These are phyloP conservation scores for Xyrichtys novacula DNA, from an alignment of 2,797 vertebrate species.

Conservation along the genomic window DNA sequence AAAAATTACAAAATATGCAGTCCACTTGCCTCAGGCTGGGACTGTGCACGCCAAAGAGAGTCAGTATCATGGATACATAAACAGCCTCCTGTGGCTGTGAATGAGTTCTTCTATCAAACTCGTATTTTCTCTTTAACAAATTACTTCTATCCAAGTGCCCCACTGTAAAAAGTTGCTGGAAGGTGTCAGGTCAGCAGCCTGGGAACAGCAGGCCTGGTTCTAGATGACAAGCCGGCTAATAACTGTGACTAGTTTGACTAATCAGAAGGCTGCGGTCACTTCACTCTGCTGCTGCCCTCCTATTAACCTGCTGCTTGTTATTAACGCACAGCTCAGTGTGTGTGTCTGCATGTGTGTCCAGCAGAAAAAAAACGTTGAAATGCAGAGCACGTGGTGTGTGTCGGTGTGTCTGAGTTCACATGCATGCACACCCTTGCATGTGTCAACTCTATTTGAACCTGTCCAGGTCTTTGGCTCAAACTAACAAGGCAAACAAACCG, in stretches of 20 bases:
- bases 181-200: slow-evolving; percentile 33
- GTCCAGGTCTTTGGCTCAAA: slow-evolving; percentile 41
- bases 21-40: no score
- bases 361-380: slow-evolving; percentile 17
- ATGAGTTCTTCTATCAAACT: background rate
- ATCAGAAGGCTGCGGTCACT: slow-evolving; percentile 78
- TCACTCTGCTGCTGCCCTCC: slow-evolving; percentile 58
- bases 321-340: slow-evolving; percentile 57
- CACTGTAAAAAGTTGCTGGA: slow-evolving; percentile 14
- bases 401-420: background rate
- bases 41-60: background rate
- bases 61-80: background rate
- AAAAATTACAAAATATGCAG: background rate
- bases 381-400: slow-evolving; percentile 4
- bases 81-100: background rate
- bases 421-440: background rate
- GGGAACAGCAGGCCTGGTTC: slow-evolving; percentile 43
- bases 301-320: slow-evolving; percentile 80
- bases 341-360: slow-evolving; percentile 25
- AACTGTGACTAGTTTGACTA: slow-evolving; percentile 78
- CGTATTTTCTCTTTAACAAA: slow-evolving; percentile 15
- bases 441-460: slow-evolving; percentile 66
- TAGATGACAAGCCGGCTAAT: slow-evolving; percentile 77
- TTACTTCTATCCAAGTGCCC: background rate
- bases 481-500: slow-evolving; percentile 45